A percentile compares a stretch with the other conserved stretches of the same genome.
phyloP scores from a whole-genome alignment of 2,888 invertebrate species.

The Zeuzera pyrina region DNA sequence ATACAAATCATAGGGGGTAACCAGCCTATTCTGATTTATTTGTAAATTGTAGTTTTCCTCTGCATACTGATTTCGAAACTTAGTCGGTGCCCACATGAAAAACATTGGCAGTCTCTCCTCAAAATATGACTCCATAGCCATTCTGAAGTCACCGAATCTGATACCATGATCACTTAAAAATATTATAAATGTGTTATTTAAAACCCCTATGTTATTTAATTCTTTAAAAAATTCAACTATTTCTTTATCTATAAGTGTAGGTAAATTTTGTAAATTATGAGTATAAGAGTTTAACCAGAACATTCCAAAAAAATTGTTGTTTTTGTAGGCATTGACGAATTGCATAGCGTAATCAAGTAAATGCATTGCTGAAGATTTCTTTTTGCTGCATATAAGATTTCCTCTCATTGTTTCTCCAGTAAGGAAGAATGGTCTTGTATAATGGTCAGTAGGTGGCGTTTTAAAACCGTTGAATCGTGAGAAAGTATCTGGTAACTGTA shows the following conservation, averaged over 20 bases:
- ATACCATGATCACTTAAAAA: conserved; percentile 86
- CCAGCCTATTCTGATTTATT: conserved; percentile 76
- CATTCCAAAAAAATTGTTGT: conserved; percentile 78
- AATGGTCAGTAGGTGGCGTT: conserved; percentile 84
- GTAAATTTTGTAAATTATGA: conserved; percentile 77
- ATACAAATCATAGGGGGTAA: conserved; percentile 83
- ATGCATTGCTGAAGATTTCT: conserved; percentile 74
- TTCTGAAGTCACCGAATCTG: conserved; percentile 78
- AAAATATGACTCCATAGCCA: conserved; percentile 80
- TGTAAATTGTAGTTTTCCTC: conserved; percentile 71
- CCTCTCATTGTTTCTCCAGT: conserved; percentile 70
- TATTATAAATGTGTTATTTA: conserved; percentile 77
- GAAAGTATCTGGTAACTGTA: conserved; percentile 78
- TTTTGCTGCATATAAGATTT: conserved; percentile 45
- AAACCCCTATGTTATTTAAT: conserved; percentile 61
- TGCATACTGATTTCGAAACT: conserved; percentile 68
- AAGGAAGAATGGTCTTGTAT: conserved; percentile 80
- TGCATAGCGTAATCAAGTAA: conserved; percentile 77
- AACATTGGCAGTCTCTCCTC: conserved; percentile 84
- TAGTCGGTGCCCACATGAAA: conserved; percentile 77
- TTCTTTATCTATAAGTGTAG: conserved; percentile 76
- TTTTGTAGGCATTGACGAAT: conserved; percentile 72
- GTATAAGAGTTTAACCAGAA: conserved; percentile 85
- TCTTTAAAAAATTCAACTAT: conserved; percentile 68
- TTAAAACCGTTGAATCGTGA: conserved; percentile 73